Percentiles rank a stretch among this genome's conserved stretches.
Evolutionary conservation across 2,888 invertebrate species (phyloP).

Genomic region (Pheosia tremula): DNA sequence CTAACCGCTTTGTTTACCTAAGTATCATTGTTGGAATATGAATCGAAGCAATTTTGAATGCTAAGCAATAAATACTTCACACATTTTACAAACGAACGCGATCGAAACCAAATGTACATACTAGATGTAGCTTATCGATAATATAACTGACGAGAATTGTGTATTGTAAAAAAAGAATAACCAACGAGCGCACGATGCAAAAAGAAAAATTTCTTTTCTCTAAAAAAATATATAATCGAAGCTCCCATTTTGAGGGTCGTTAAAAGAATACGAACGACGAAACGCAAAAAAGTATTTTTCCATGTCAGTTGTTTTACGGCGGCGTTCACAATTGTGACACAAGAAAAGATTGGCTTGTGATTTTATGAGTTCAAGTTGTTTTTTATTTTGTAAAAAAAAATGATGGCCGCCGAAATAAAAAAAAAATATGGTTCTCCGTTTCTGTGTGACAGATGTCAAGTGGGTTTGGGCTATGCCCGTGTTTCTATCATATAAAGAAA

Average conservation of each 20-base stretch:
- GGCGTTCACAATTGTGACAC: conserved; percentile 74
- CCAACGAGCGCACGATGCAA: conserved; percentile 19
- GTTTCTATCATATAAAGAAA: background rate
- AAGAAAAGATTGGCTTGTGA: conserved; percentile 76
- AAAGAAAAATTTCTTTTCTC: conserved; percentile 23
- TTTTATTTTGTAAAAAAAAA: conserved; percentile 70
- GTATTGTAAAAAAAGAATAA: conserved; percentile 22
- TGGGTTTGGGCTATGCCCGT: background rate
- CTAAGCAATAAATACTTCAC: conserved; percentile 28
- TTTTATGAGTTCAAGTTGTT: conserved; percentile 35
- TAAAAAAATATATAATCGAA: conserved; percentile 26
- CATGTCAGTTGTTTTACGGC: conserved; percentile 65
- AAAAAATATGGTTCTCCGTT: conserved; percentile 47
- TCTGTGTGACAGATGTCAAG: conserved; percentile 36
- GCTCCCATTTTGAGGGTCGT: conserved; percentile 14
- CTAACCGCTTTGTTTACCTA: too few relatives aligned
- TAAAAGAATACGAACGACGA: conserved; percentile 46
- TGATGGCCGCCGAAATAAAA: conserved; percentile 68
- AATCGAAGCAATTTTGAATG: background rate
- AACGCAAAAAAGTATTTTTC: conserved; percentile 73
- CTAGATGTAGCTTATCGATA: conserved; percentile 20
- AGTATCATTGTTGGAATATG: too few relatives aligned
- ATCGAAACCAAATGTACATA: conserved; percentile 31
- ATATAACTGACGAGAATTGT: conserved; percentile 6
- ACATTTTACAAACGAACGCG: conserved; percentile 12